Base-by-base conservation (phyloP, 2,113 vertebrate species). In the Bostrychus sinensis region DNA sequence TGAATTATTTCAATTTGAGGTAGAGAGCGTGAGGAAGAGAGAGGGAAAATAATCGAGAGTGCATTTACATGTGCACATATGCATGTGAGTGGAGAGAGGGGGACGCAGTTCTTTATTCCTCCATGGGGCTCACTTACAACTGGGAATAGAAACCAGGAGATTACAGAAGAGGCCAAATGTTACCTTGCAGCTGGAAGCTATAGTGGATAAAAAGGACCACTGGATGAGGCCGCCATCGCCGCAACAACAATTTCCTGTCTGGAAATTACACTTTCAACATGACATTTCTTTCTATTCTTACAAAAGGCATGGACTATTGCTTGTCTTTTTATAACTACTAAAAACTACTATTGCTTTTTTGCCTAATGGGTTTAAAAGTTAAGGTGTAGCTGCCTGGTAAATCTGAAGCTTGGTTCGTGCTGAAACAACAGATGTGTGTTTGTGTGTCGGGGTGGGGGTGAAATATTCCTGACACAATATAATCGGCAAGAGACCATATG, bases 401-500 rank as follows among this genome's bases (percentile, higher is more conserved):
- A 61, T 50, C 23, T 11, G 3, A 56, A 51, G 46, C 30, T 3
- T 53, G 13, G 42, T 7, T 36, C 62, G 50, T 12, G 51, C 65
- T 66, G 53, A 79, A 72, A 63, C 67, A 68, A 64, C 50, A 48
- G 45, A 54, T 69, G 46, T 54, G 28, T n/a, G 64, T 55, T 32
- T 66, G 64, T 72, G 57, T 71, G 58, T 38, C 3, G 13, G 51
- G 46, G 50, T 56, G 92, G 85, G 92, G 86, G 89, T 88, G 84
- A 84, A 94, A 93, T 95, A 94, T 93, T 93, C 93, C 93, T 86
- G 81, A 92, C 89, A 92, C 87, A 93, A 94, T 95, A 95, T 93
- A 94, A 96, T 96, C 91, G 85, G 77, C 89, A 83, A 92, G 89
- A 87, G 89, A 93, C 93, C 96, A 96, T 96, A 97, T 97, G 95